Percentiles rank a stretch among this genome's conserved stretches.
Evolutionary conservation across 2,113 vertebrate species (phyloP).

Genomic region (Pachyramphus minor): DNA sequence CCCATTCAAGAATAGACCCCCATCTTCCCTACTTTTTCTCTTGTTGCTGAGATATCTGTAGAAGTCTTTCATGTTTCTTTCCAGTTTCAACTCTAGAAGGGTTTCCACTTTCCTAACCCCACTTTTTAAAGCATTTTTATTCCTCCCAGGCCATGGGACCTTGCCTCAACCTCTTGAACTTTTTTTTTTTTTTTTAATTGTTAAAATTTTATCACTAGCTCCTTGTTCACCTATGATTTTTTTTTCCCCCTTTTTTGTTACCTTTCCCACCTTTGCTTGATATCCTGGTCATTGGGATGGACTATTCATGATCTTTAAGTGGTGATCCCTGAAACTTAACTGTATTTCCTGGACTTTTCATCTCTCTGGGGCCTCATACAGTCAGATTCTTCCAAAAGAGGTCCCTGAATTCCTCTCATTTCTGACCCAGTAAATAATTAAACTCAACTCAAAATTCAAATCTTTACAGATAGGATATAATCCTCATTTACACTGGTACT

Average conservation of each 20-base stretch:
- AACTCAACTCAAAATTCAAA: neutral
- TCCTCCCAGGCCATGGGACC: neutral
- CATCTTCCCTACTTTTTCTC: no score
- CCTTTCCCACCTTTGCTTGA: neutral
- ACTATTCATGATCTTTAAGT: neutral
- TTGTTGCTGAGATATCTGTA: no score
- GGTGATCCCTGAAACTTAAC: neutral
- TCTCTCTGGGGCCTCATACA: neutral
- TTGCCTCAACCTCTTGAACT: neutral
- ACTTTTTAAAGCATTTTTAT: neutral
- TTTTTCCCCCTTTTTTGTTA: no score
- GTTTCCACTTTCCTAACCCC: neutral
- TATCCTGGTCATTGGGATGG: neutral
- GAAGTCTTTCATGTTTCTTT: no score
- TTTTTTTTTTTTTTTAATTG: neutral
- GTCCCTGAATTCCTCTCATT: neutral
- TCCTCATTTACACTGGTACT: neutral
- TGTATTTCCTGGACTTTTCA: neutral
- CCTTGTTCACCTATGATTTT: neutral
- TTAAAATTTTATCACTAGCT: no score
- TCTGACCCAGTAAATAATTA: neutral
- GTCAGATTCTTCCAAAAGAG: neutral
- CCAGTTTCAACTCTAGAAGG: neutral
- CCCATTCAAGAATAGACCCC: no score
- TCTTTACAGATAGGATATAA: neutral